Evolutionary conservation across 2,113 vertebrate genomes (phyloP).

Genomic region (Megaceryle maxima): DNA sequence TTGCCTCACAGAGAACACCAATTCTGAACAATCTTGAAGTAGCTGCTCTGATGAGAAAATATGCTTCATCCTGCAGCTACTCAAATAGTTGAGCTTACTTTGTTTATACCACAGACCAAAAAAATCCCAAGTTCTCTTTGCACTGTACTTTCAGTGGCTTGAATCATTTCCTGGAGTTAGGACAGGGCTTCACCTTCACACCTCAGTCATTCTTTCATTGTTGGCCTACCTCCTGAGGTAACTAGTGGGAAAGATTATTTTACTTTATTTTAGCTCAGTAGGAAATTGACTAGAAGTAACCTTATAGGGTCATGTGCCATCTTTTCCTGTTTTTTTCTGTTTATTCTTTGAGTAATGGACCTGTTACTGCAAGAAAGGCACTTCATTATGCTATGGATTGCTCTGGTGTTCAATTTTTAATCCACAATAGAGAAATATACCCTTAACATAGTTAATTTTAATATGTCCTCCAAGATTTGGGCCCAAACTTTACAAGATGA

Average conservation of each 20-base stretch:
- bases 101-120: neutral
- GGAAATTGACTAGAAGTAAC: neutral
- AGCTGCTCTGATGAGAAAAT: neutral
- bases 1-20: neutral
- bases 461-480: neutral
- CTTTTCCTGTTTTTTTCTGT: neutral
- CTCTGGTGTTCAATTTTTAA: neutral
- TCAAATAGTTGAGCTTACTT: neutral
- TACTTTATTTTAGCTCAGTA: neutral
- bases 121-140: neutral
- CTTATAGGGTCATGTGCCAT: neutral
- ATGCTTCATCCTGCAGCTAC: neutral
- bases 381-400: neutral
- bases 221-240: neutral
- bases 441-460: neutral
- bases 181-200: neutral
- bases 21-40: neutral
- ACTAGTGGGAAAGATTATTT: neutral
- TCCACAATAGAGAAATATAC: neutral
- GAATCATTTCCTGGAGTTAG: neutral
- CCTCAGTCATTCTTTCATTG: neutral
- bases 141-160: neutral
- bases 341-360: neutral
- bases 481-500: neutral
- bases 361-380: neutral